Evolutionary conservation across 2,888 invertebrate genomes (phyloP), one percentile per base, ranked within the genome.

Genomic region (Brenthis ino): DNA sequence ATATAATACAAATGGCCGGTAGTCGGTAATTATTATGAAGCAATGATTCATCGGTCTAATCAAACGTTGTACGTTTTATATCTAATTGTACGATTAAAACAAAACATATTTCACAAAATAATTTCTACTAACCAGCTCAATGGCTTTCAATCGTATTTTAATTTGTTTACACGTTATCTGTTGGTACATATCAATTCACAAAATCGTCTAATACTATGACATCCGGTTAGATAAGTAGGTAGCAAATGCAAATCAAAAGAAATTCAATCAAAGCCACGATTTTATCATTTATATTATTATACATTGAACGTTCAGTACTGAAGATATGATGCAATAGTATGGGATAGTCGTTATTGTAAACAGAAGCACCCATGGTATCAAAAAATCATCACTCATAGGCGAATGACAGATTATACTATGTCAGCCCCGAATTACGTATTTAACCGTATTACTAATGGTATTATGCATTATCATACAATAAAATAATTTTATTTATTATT

Each of bases 211-310:
- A 43, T 8, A 43, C 37, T 2, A 43, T 8, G 28, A 28, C 61
- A 37, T 61, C 61, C 61, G 51, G 33, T 12, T 13, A 61, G 16
- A 61, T 58, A 53, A 51, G 48, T 61, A 28, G 11, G 48, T 61
- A 28, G 11, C 33, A 33, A 5, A 61, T 51, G 16, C 51, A 16
- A 37, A 16, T 50, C n/a, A 48, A 48, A 58, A 58, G 14, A 48
- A 43, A 48, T 51, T 37, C 37, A 53, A 28, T 13, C 28, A 13
- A 37, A 13, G 12, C 33, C 6, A 28, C 5, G 16, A 13, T 33
- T 50, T 61, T 1, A 51, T 51, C 33, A 51, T 13, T 16, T 11
- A 13, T 20, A 12, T 61, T 37, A 37, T n/a, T n/a, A 33, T 37
- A 28, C 51, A 51, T 61, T 61, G 51, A 50, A 24, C 13, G 51